Conservation (phyloP, 2,797 vertebrate species). For the Halcyon smyrnensis region DNA sequence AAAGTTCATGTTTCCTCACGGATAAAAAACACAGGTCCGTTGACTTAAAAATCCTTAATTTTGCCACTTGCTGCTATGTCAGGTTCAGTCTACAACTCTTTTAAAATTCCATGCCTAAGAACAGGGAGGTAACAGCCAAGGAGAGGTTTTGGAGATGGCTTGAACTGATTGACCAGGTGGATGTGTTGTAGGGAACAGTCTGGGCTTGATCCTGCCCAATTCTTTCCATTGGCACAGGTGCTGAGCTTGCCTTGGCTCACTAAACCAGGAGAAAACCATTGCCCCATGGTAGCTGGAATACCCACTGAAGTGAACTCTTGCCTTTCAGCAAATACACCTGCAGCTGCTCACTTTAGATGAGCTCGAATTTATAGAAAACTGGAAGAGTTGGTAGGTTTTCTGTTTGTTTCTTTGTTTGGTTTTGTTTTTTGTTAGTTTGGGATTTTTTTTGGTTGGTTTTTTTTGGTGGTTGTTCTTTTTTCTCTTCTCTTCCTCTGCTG, state of each 20-base stretch:
- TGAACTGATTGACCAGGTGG: not conserved
- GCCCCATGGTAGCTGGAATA: not conserved
- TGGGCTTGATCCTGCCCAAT: not conserved
- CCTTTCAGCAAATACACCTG: not conserved
- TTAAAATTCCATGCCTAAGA: not conserved
- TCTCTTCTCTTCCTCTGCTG: not conserved
- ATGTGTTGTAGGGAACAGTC: not conserved
- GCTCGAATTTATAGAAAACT: not conserved
- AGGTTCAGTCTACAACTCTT: not conserved
- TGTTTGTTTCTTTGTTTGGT: too few relatives aligned
- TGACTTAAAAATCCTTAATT: not conserved
- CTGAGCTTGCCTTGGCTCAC: not conserved
- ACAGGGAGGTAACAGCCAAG: not conserved
- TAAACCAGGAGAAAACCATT: not conserved
- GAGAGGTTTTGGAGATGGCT: not conserved
- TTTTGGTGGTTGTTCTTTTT: fast-evolving
- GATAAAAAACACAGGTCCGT: not conserved
- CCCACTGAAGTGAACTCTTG: not conserved
- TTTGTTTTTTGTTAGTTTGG: fast-evolving
- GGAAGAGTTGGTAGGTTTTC: not conserved
- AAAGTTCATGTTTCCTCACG: not conserved
- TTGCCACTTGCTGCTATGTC: not conserved
- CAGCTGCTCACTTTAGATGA: fast-evolving
- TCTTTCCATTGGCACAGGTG: fast-evolving
- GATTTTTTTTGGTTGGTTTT: fast-evolving